Percentiles rank a stretch among this genome's conserved stretches.
Evolutionary conservation across 2,888 invertebrate species (phyloP).

Genomic region (Troglohyphantes excavatus): DNA sequence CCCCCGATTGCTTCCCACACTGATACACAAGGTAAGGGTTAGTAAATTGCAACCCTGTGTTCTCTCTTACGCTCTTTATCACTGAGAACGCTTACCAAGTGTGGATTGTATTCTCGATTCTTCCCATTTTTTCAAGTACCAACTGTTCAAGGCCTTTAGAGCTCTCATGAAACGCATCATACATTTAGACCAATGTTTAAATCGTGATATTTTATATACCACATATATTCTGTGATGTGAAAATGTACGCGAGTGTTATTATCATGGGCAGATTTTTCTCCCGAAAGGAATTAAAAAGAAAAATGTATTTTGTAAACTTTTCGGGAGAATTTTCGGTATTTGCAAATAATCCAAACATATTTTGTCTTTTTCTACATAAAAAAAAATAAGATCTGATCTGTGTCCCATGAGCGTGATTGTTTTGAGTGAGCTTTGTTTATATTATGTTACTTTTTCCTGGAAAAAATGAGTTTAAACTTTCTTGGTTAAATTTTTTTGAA

Average conservation of each 20-base stretch:
- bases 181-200: conserved; percentile 74
- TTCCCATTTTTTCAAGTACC: not conserved
- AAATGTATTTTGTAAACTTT: not conserved
- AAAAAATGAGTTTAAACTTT: not conserved
- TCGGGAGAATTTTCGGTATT: not conserved
- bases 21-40: not conserved
- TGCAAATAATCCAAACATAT: not conserved
- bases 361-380: not conserved
- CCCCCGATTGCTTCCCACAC: not conserved
- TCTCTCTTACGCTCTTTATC: not conserved
- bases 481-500: too few relatives aligned
- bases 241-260: conserved; percentile 21
- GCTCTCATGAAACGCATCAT: conserved; percentile 21
- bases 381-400: not conserved
- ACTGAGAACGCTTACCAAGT: conserved; percentile 12
- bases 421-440: conserved; percentile 15
- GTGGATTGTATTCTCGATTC: not conserved
- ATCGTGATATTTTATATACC: conserved; percentile 77
- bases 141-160: conserved; percentile 22
- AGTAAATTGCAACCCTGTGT: not conserved
- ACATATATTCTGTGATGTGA: conserved; percentile 61
- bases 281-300: not conserved
- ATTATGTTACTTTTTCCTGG: not conserved
- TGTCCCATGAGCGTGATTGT: not conserved
- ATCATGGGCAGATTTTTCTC: not conserved